phyloP scores from a whole-genome alignment of 2,888 invertebrate species.

The Cancer borealis region DNA sequence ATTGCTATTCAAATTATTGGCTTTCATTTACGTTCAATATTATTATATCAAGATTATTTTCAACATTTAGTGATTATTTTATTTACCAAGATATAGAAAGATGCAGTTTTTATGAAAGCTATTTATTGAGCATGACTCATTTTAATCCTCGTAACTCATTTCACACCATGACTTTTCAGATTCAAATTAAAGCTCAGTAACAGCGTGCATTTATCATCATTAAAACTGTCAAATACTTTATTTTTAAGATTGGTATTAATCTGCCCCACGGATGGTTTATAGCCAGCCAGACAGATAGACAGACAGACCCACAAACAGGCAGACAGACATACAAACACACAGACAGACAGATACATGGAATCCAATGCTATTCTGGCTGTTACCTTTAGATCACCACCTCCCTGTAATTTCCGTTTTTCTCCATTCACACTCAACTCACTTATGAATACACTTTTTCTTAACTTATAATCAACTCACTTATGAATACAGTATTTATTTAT shows the following conservation, averaged over 20 bases:
- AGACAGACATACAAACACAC: not conserved
- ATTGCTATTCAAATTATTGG: not conserved
- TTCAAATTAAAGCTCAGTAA: not conserved
- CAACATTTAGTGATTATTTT: not conserved
- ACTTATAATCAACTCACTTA: not conserved
- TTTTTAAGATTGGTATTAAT: constrained; percentile 5
- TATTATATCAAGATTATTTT: not conserved
- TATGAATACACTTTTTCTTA: not conserved
- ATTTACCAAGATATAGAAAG: not conserved
- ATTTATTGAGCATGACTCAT: not conserved
- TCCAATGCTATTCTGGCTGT: not conserved
- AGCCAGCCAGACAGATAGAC: not conserved
- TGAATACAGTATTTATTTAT: not conserved
- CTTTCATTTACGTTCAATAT: not conserved
- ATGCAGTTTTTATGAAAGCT: not conserved
- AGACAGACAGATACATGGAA: not conserved
- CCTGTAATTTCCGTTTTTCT: not conserved
- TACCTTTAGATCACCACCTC: not conserved
- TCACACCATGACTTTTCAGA: not conserved
- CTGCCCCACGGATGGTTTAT: not conserved
- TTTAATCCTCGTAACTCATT: not conserved
- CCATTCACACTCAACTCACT: not conserved
- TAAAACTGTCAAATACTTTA: not conserved
- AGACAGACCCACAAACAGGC: too few relatives aligned
- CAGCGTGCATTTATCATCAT: not conserved